These are phyloP conservation scores for Microcaecilia unicolor DNA, from an alignment of 2,797 vertebrate species.

Conservation along the genomic window DNA sequence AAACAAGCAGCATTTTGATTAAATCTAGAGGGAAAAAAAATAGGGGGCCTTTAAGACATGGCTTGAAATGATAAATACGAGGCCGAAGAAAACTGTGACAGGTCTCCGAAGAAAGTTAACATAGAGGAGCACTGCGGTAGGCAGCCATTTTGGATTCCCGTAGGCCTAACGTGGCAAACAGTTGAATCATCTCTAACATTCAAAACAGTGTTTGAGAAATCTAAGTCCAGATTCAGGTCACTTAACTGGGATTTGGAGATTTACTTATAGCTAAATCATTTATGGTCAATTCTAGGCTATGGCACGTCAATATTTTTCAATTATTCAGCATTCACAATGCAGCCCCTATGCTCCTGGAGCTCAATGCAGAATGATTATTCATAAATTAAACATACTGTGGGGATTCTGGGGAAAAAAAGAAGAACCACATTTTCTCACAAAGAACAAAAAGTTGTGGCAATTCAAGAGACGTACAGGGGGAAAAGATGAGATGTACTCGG, in stretches of 20 bases:
- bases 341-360: slow-evolving; percentile 27
- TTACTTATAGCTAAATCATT: slow-evolving; percentile 40
- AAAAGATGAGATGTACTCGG: too few species aligned
- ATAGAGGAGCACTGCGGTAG: too few species aligned
- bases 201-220: slow-evolving; percentile 4
- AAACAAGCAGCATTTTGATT: slow-evolving; percentile 45
- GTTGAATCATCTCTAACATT: too few species aligned
- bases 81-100: too few species aligned
- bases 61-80: too few species aligned
- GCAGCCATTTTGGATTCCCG: too few species aligned
- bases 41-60: not conserved
- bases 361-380: slow-evolving; percentile 14
- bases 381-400: slow-evolving; percentile 34
- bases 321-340: slow-evolving; percentile 41
- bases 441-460: not conserved
- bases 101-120: too few species aligned
- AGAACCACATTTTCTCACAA: slow-evolving; percentile 21
- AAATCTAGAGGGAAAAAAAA: slow-evolving; percentile 17
- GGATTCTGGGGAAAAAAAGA: slow-evolving; percentile 37
- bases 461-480: too few species aligned
- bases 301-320: slow-evolving; percentile 48
- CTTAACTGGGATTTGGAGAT: slow-evolving; percentile 13
- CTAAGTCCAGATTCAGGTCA: slow-evolving; percentile 20
- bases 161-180: too few species aligned
- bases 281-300: slow-evolving; percentile 47